Evolutionary conservation across 2,797 vertebrate species (phyloP).

Genomic region (Hipposideros larvatus): DNA sequence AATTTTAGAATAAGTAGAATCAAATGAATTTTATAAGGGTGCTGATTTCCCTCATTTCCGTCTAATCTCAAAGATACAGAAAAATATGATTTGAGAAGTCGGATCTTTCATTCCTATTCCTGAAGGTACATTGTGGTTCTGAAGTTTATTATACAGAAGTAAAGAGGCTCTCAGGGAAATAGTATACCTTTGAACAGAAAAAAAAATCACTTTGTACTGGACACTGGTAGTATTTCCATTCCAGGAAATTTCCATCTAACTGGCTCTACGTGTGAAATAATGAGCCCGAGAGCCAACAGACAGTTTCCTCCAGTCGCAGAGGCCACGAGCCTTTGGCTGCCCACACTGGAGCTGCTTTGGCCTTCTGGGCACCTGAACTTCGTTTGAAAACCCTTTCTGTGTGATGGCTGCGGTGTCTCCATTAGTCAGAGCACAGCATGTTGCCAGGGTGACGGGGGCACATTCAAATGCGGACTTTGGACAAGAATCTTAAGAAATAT

Average conservation of each 20-base stretch:
- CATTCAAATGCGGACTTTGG: slow-evolving; percentile 10
- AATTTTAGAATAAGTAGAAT: not conserved
- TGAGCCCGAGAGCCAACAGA: slow-evolving; percentile 43
- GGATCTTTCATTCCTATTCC: not conserved
- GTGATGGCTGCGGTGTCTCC: slow-evolving; percentile 17
- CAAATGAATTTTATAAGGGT: not conserved
- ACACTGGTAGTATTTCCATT: slow-evolving; percentile 14
- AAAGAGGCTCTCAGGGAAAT: not conserved
- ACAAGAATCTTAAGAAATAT: slow-evolving; percentile 16
- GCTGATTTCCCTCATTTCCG: not conserved
- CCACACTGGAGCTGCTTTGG: not conserved
- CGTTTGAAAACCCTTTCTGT: slow-evolving; percentile 40
- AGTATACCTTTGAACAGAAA: not conserved
- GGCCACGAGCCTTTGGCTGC: slow-evolving; percentile 40
- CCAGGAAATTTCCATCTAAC: slow-evolving; percentile 35
- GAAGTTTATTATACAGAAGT: slow-evolving; percentile 1
- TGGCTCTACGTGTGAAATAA: slow-evolving; percentile 49
- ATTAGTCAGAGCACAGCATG: slow-evolving; percentile 14
- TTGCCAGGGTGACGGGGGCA: slow-evolving; percentile 2
- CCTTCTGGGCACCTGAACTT: not conserved
- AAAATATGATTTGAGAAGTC: slow-evolving; percentile 17
- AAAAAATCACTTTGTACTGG: not conserved
- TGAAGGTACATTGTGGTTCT: not conserved
- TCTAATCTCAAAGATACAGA: not conserved
- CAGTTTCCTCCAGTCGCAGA: slow-evolving; percentile 43